Base-by-base conservation (phyloP, 2,797 vertebrate species). In the Lateolabrax maculatus region DNA sequence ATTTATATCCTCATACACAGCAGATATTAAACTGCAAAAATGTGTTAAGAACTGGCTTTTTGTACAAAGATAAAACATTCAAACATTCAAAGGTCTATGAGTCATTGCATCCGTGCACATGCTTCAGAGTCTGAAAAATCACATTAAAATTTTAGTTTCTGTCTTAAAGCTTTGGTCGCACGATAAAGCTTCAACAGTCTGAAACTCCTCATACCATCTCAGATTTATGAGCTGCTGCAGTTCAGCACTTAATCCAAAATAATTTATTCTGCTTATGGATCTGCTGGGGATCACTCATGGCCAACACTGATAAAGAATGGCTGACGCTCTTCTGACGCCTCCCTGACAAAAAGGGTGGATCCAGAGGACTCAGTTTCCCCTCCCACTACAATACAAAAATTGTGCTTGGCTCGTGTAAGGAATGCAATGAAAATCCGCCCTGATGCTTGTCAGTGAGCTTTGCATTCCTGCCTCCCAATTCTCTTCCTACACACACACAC, bases 201-300 rank as follows among this genome's bases (percentile, higher is more conserved):
- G 27, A 56, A 81, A 60, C 41, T 64, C 18, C 23, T 65, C 64
- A 61, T 41, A 58, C 36, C 25, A 65, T 60, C 44, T 71, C 48
- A 70, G 68, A 79, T 57, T 51, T 60, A 57, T 39, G 66, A 9
- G 55, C 57, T 68, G 31, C 77, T 31, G 64, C 58, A 62, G 67
- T 71, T 58, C 55, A 21, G 70, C 75, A 71, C 74, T 67, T 67
- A 39, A 85, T 80, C 67, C 68, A 57, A 88, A 87, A 83, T 84
- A 71, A 83, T 86, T 29, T 79, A 88, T 89, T 84, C 77, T 49
- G 31, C 21, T 44, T 80, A 88, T 81, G 73, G 81, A 90, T 89
- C 75, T 49, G 5, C 60, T 36, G 66, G 65, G 68, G 56, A 77
- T 76, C 68, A 77, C 68, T 86, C 79, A 58, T 29, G 63, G 57